These are phyloP conservation scores for Tinea pellionella DNA, from an alignment of 2,888 invertebrate species.

Conservation along the genomic window DNA sequence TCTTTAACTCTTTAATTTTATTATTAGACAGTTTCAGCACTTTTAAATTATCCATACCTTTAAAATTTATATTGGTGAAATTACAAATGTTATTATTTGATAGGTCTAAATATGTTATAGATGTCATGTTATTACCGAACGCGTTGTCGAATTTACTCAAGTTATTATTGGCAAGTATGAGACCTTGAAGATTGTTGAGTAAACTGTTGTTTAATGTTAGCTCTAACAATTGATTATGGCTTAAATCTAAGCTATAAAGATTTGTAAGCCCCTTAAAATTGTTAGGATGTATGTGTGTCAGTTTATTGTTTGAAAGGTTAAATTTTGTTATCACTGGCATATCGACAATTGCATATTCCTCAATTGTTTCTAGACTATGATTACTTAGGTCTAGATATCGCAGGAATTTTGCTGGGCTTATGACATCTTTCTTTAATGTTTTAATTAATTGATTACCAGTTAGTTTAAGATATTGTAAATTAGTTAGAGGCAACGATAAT, in stretches of 20 bases:
- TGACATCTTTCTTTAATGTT: constrained; percentile 28
- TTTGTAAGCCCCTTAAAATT: constrained; percentile 41
- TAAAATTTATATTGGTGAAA: constrained; percentile 23
- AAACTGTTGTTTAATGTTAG: constrained; percentile 28
- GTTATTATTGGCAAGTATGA: constrained; percentile 42
- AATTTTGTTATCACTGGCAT: constrained; percentile 40
- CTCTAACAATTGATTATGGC: constrained; percentile 33
- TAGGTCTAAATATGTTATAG: constrained; percentile 18
- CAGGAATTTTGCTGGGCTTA: constrained; percentile 43
- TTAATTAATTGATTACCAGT: constrained; percentile 35
- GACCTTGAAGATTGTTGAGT: constrained; percentile 34
- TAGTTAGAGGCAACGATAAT: constrained; percentile 37
- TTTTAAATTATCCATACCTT: constrained; percentile 30
- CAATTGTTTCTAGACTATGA: constrained; percentile 35
- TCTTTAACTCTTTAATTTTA: constrained; percentile 38
- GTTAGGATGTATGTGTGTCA: constrained; percentile 31
- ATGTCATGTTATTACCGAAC: constrained; percentile 14
- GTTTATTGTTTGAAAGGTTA: constrained; percentile 43
- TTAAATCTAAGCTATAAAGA: constrained; percentile 46
- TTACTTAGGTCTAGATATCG: constrained; percentile 41
- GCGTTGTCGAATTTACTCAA: constrained; percentile 21
- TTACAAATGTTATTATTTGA: constrained; percentile 31
- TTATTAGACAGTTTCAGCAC: constrained; percentile 38
- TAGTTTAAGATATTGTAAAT: constrained; percentile 42
- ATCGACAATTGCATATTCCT: constrained; percentile 36